Conservation (phyloP, 2,888 invertebrate species). For the Trypoxylon attenuatum region DNA sequence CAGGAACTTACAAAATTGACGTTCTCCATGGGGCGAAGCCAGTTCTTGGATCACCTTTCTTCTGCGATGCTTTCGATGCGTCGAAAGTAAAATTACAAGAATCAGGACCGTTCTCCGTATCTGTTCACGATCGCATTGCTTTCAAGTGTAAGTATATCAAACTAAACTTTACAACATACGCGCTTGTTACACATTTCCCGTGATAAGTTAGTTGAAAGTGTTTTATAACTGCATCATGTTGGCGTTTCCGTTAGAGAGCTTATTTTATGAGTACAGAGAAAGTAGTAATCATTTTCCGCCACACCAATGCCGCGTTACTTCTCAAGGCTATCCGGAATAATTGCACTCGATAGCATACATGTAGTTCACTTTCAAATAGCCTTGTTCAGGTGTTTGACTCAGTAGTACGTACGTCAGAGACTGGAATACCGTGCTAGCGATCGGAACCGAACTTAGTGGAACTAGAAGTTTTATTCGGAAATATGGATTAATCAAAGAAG, state of each 20-base stretch:
- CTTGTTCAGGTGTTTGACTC: conserved; percentile 28
- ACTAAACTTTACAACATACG: background rate
- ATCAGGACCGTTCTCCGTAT: conserved; percentile 84
- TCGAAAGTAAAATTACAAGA: conserved; percentile 87
- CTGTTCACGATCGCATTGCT: conserved; percentile 88
- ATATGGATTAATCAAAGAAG: no score
- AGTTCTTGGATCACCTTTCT: conserved; percentile 94
- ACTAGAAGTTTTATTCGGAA: background rate
- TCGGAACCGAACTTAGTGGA: background rate
- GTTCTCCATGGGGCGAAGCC: conserved; percentile 93
- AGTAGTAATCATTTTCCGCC: conserved; percentile 55
- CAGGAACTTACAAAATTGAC: conserved; percentile 79
- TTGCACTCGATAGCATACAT: conserved; percentile 54
- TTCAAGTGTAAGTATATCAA: conserved; percentile 81
- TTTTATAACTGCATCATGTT: background rate
- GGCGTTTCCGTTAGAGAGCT: background rate
- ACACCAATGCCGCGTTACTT: conserved; percentile 32
- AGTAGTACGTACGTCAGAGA: conserved; percentile 22
- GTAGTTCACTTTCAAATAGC: conserved; percentile 67
- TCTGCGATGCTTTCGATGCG: conserved; percentile 93
- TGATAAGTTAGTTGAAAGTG: background rate
- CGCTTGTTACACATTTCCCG: background rate
- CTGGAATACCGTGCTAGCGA: background rate
- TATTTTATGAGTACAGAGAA: conserved; percentile 44
- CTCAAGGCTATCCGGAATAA: conserved; percentile 60